phyloP scores from a whole-genome alignment of 1,140 invertebrate species.

The Mactra quadrangularis region DNA sequence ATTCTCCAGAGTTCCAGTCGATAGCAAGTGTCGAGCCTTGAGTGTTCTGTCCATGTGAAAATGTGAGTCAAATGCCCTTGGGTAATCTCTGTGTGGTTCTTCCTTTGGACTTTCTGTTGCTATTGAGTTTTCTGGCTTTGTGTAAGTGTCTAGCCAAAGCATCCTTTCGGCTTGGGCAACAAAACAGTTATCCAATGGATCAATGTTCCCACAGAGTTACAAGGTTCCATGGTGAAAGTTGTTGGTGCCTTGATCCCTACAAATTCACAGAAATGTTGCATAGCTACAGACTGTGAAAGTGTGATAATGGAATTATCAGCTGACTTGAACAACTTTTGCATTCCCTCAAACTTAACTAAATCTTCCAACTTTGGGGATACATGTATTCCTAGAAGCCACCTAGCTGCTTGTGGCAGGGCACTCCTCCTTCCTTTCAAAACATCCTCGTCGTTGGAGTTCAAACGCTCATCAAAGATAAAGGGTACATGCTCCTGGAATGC shows the following conservation, averaged over 20 bases:
- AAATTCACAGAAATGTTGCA: slow-evolving; percentile 7
- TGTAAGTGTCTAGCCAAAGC: not conserved
- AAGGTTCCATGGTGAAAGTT: not conserved
- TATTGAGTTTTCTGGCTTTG: not conserved
- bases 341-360: not conserved
- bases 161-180: not conserved
- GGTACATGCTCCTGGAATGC: slow-evolving; percentile 6
- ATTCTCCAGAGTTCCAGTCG: not conserved
- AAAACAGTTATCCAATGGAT: slow-evolving; percentile 16
- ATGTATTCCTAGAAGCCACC: not conserved
- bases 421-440: not conserved
- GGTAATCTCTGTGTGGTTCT: not conserved
- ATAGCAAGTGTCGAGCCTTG: too few relatives aligned
- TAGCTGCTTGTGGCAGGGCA: not conserved
- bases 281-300: not conserved
- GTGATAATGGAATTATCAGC: not conserved
- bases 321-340: not conserved
- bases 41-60: slow-evolving; percentile 10
- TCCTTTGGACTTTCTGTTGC: not conserved
- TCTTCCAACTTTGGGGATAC: not conserved
- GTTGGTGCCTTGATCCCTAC: not conserved
- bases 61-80: slow-evolving; percentile 10
- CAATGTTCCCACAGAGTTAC: not conserved
- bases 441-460: not conserved
- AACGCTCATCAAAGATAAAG: not conserved